Base-by-base conservation (phyloP, 1,140 invertebrate genomes). In the Magallana gigas region DNA sequence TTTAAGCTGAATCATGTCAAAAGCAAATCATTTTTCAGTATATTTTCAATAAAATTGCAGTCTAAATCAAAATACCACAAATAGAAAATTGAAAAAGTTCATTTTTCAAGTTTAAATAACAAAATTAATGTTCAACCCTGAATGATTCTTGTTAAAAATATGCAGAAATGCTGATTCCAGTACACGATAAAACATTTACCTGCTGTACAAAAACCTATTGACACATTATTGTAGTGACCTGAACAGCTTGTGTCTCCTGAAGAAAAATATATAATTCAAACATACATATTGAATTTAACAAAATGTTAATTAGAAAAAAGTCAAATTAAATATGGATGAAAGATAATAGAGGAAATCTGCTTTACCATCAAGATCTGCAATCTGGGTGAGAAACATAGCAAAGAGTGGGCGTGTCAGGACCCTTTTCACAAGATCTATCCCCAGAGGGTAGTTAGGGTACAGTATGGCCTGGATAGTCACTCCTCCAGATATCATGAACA, bases 381-480 rank as follows among this genome's bases (percentile, higher is more conserved):
- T 92, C 57, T 95, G 93, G n/a, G 95, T 95, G 18, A 95, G 90
- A 84, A 95, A 95, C 85, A 95, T 91, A 59, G 94, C 93, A 90
- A 95, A 94, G 60, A 94, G 91, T 8, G 94, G 93, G 36, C 94
- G 90, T 56, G 94, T 92, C 14, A 95, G 91, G 8, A 94, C 94
- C 59, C 92, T 90, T 84, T 93, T 91, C 6, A 95, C 85, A 1
- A 93, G 85, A 9, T 94, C 93, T 14, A 85, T 82, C 64, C 89
- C 90, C 8, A 95, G 86, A 18, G 95, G 94, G 76, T 92, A 93
- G 88, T 94, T 93, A 1, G 95, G 95, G 88, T 95, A 95, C 18
- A 95, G 91, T 12, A 94, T 91, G 7, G 95, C 95, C 57, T 95
- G 95, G 16, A 95, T 95, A 4, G 95, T 94, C 0, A 95, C 92